Evolutionary conservation across 2,797 vertebrate genomes (phyloP).

Genomic region (Harpagifer antarcticus): DNA sequence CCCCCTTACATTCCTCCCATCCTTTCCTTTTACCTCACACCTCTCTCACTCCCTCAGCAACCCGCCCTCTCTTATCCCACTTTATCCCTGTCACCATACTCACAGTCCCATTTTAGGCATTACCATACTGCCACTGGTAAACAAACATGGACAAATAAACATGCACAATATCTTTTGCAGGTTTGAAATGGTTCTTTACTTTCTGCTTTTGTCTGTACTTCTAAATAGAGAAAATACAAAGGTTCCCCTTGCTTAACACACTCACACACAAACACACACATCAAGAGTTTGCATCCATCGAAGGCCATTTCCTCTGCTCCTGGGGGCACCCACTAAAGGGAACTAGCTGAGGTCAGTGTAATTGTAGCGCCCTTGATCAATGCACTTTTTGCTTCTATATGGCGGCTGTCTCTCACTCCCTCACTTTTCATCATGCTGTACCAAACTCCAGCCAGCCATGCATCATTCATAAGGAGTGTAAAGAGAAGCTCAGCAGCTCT

Average conservation of each 20-base stretch:
- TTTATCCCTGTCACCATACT: conserved; percentile 65
- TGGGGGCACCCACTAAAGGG: conserved; percentile 53
- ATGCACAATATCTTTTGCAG: neutral
- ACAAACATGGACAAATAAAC: conserved; percentile 19
- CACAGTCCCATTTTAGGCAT: conserved; percentile 47
- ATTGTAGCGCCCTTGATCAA: conserved; percentile 80
- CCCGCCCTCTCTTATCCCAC: conserved; percentile 30
- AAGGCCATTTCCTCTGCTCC: conserved; percentile 61
- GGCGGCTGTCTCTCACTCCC: conserved; percentile 59
- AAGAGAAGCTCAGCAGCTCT: conserved; percentile 70
- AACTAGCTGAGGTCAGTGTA: conserved; percentile 80
- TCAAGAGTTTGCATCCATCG: conserved; percentile 44
- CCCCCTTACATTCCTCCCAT: conserved; percentile 72
- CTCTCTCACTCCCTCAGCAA: conserved; percentile 31
- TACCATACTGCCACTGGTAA: conserved; percentile 11
- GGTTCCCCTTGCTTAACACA: neutral
- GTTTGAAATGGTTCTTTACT: neutral
- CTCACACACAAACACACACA: neutral
- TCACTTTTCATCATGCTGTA: conserved; percentile 22
- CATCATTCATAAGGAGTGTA: conserved; percentile 78
- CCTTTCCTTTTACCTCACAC: conserved; percentile 77
- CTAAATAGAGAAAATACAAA: conserved; percentile 3
- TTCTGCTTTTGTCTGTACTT: neutral
- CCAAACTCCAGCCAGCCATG: conserved; percentile 61
- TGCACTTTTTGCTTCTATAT: conserved; percentile 75